phyloP scores from a whole-genome alignment of 2,113 vertebrate species.

The Acrocephalus kingi region DNA sequence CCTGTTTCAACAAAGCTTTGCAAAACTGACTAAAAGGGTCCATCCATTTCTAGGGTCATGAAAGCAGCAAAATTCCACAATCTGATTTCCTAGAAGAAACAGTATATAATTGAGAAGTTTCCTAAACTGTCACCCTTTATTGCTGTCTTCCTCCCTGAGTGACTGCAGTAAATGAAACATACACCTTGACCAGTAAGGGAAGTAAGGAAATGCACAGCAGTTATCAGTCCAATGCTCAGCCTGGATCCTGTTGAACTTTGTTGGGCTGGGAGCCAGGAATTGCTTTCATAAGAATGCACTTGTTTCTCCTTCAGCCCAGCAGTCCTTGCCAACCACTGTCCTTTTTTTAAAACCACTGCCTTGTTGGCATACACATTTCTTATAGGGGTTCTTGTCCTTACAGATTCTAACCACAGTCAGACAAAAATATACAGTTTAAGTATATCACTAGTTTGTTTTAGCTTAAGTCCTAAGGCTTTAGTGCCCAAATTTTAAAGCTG shows the following conservation, averaged over 20 bases:
- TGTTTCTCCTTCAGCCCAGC: background rate
- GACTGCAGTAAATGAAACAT: background rate
- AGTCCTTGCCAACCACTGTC: background rate
- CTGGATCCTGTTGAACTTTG: background rate
- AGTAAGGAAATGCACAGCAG: background rate
- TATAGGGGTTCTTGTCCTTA: background rate
- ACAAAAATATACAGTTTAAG: background rate
- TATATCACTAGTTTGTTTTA: background rate
- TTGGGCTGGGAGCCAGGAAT: background rate
- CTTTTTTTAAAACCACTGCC: background rate
- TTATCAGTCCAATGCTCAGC: background rate
- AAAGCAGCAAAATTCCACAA: background rate
- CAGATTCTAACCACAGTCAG: background rate
- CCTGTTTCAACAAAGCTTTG: background rate
- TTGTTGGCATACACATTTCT: background rate
- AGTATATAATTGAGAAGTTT: background rate
- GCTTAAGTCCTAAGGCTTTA: background rate
- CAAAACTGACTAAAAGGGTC: background rate
- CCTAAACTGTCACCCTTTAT: background rate
- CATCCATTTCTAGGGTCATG: background rate
- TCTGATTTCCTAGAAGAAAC: background rate
- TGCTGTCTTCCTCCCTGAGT: background rate
- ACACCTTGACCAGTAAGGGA: background rate
- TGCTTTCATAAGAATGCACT: fast-evolving
- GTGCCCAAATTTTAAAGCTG: background rate